phyloP scores from a whole-genome alignment of 2,113 vertebrate genomes.

The Ifrita kowaldi region DNA sequence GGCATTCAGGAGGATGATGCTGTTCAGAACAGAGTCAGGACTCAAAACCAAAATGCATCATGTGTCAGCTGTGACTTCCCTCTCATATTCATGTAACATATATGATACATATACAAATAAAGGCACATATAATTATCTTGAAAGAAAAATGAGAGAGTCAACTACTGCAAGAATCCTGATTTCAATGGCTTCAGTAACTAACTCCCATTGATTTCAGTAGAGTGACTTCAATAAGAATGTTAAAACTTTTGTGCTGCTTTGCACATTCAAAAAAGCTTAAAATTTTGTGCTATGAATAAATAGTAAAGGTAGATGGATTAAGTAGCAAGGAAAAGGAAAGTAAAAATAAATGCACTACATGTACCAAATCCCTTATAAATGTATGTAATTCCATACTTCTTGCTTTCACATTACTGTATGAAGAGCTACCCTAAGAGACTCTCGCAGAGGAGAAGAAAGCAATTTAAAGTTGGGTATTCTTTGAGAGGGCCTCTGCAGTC shows the following conservation, averaged over 20 bases:
- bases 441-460: background rate
- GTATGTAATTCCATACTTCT: background rate
- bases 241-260: background rate
- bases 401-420: background rate
- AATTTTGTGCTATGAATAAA: background rate
- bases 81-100: background rate
- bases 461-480: background rate
- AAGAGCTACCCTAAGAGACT: background rate
- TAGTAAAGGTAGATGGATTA: background rate
- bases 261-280: background rate
- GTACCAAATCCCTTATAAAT: background rate
- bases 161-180: background rate
- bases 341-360: background rate
- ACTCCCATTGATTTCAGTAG: background rate
- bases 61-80: background rate
- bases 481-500: background rate
- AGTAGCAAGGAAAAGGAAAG: background rate
- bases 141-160: background rate
- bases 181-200: background rate
- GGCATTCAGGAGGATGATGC: constrained; percentile 52
- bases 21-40: constrained; percentile 41
- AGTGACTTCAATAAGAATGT: background rate
- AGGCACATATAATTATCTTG: background rate
- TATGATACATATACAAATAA: background rate
- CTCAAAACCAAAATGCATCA: constrained; percentile 53